These are phyloP conservation scores for Gerosis bhagava DNA, from an alignment of 2,888 invertebrate species.

Conservation along the genomic window DNA sequence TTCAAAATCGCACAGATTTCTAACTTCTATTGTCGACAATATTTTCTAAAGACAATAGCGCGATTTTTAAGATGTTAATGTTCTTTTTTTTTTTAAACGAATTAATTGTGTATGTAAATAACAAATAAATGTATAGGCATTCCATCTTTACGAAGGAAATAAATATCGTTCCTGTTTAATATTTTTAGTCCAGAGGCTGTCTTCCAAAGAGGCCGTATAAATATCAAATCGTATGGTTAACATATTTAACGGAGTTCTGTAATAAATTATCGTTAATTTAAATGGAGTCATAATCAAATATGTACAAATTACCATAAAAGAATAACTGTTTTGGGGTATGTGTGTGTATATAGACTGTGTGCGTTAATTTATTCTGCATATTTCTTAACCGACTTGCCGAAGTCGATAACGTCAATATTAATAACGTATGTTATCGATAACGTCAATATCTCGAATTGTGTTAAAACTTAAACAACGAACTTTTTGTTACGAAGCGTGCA, in stretches of 20 bases:
- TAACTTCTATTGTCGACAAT: conserved; percentile 7
- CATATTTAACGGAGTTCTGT: background rate
- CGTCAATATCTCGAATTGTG: too few species aligned
- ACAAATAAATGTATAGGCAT: conserved; percentile 17
- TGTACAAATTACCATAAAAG: too few species aligned
- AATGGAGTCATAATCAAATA: too few species aligned
- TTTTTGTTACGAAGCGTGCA: too few species aligned
- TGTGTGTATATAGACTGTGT: too few species aligned
- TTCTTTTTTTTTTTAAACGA: conserved; percentile 17
- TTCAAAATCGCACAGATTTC: conserved; percentile 22
- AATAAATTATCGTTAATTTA: too few species aligned
- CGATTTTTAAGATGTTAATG: conserved; percentile 18
- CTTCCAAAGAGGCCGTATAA: background rate
- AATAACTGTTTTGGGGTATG: too few species aligned
- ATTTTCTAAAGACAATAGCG: conserved; percentile 14
- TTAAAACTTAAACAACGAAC: too few species aligned
- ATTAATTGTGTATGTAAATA: conserved; percentile 19
- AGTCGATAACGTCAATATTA: too few species aligned
- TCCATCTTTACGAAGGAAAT: conserved; percentile 20
- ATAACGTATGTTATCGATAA: too few species aligned
- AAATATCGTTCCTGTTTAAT: conserved; percentile 19
- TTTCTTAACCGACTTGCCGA: too few species aligned
- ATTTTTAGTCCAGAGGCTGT: conserved; percentile 7
- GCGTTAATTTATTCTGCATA: too few species aligned
- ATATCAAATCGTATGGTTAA: conserved; percentile 5